A percentile compares a stretch with the other conserved stretches of the same genome.
phyloP scores from a whole-genome alignment of 2,888 invertebrate species.

The Ochropleura plecta region DNA sequence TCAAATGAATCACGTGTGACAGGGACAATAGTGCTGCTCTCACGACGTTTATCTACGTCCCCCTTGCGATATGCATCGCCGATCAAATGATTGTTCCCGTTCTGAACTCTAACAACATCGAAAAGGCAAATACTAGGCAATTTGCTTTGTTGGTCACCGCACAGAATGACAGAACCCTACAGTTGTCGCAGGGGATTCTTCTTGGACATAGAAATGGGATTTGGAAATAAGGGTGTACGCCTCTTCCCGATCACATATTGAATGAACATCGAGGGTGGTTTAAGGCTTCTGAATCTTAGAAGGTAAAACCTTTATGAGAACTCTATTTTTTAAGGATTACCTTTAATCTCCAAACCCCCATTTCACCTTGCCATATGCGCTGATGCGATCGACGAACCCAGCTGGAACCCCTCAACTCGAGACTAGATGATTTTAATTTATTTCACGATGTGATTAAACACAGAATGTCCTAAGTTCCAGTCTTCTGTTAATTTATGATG shows the following conservation, averaged over 20 bases:
- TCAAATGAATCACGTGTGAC: conserved; percentile 46
- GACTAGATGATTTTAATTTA: not conserved
- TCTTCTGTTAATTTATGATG: not conserved
- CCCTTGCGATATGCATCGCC: conserved; percentile 61
- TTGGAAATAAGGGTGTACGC: not conserved
- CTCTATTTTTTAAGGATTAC: not conserved
- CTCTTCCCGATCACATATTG: not conserved
- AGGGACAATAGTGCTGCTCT: conserved; percentile 41
- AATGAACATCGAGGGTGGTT: not conserved
- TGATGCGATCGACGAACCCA: not conserved
- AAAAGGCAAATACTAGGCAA: conserved; percentile 21
- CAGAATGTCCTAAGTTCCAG: not conserved
- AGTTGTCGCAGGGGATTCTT: not conserved
- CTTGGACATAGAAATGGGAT: not conserved
- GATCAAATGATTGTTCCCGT: conserved; percentile 57
- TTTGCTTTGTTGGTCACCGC: conserved; percentile 5
- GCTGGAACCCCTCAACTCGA: not conserved
- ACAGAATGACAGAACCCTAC: not conserved
- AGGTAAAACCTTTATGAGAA: not conserved
- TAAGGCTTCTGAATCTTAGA: not conserved
- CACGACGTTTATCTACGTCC: conserved; percentile 54
- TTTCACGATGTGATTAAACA: not conserved
- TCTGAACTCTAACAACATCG: conserved; percentile 23
- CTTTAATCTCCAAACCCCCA: not conserved
- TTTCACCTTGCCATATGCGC: not conserved